Conservation (phyloP, 30 jellyfish, hydroid and myxozoan species). For the Catostylus mosaicus region DNA sequence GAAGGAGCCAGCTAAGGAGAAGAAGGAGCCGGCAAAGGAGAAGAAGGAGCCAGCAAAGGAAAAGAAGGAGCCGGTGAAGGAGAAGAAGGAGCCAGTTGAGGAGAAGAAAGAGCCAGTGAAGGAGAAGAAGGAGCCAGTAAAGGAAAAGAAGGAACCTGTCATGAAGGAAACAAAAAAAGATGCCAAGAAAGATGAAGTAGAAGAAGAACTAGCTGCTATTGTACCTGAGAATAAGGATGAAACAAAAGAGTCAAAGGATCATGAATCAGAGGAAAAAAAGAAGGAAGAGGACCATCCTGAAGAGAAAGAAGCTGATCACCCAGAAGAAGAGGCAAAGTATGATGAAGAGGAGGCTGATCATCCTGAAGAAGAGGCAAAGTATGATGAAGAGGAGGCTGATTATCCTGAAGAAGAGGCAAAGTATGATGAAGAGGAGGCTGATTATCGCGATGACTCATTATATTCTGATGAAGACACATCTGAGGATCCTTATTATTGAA, state of each 20-base stretch:
- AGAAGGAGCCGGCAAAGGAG: conserved; percentile 33
- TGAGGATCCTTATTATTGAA: too few species aligned
- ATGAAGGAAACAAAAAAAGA: background rate
- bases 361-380: conserved; percentile 10
- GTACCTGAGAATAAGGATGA: background rate
- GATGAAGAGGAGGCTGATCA: background rate
- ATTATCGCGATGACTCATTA: too few species aligned
- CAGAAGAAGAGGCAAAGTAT: background rate
- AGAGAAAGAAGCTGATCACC: background rate
- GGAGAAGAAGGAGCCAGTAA: conserved; percentile 32
- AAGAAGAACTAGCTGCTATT: conserved; percentile 5
- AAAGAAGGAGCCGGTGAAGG: conserved; percentile 23
- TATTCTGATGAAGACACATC: too few species aligned
- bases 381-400: background rate
- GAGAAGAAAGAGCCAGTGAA: conserved; percentile 26
- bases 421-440: too few species aligned
- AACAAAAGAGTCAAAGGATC: background rate
- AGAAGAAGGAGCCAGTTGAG: conserved; percentile 10
- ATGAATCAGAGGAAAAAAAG: background rate
- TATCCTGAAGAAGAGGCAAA: background rate
- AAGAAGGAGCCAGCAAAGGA: conserved; percentile 38
- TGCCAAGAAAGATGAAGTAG: conserved; percentile 7
- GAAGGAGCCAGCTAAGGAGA: conserved; percentile 44
- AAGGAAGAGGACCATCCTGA: background rate
- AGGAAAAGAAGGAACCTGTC: conserved; percentile 13